Percentiles rank a stretch among this genome's conserved stretches.
Conservation (phyloP, 2,888 invertebrate species). For the Troides oblongomaculatus region DNA sequence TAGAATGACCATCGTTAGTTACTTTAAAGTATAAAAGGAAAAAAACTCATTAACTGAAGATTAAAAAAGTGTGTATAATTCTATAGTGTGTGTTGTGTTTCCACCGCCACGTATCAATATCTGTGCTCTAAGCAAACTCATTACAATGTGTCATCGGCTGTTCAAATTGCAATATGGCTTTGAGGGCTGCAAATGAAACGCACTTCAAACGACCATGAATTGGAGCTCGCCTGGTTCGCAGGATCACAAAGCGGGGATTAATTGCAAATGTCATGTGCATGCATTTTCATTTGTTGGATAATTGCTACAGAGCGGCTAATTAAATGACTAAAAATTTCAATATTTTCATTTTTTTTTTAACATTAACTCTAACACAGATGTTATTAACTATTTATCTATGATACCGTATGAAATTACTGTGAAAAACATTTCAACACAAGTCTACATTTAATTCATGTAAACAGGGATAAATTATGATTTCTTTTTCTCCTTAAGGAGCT, state of each 20-base stretch:
- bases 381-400: too few relatives aligned
- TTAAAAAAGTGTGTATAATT: background rate
- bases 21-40: too few relatives aligned
- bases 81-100: background rate
- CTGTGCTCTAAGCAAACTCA: constrained; percentile 15
- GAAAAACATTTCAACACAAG: too few relatives aligned
- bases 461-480: too few relatives aligned
- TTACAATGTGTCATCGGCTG: constrained; percentile 23
- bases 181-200: constrained; percentile 24
- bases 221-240: constrained; percentile 9
- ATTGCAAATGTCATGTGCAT: constrained; percentile 26
- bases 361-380: too few relatives aligned
- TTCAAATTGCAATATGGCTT: constrained; percentile 26
- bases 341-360: too few relatives aligned
- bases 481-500: too few relatives aligned
- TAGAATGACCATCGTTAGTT: too few relatives aligned
- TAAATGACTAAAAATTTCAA: too few relatives aligned
- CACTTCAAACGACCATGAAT: constrained; percentile 26
- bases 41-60: too few relatives aligned
- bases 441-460: too few relatives aligned
- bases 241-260: constrained; percentile 19
- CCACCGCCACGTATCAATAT: background rate
- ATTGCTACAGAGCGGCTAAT: background rate
- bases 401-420: too few relatives aligned
- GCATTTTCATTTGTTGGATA: constrained; percentile 16